Percentiles rank a stretch among this genome's conserved stretches.
Evolutionary conservation across 2,888 invertebrate genomes (phyloP).

Genomic region (Eupithecia subumbrata): DNA sequence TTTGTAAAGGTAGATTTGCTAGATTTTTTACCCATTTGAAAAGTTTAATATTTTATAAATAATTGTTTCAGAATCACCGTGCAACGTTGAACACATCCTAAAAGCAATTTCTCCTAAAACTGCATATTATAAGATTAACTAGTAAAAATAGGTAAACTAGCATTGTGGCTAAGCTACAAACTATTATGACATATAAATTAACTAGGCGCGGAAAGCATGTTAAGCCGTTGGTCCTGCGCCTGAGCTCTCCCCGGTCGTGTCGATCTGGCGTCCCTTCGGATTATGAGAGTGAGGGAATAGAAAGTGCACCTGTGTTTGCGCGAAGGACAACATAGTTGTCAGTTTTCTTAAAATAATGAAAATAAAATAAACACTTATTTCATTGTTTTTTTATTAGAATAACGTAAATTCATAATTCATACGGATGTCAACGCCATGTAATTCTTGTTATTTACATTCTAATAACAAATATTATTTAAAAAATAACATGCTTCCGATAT

Average conservation of each 20-base stretch:
- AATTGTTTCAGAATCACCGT: constrained; percentile 73
- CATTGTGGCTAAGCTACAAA: too few relatives aligned
- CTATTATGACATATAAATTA: too few relatives aligned
- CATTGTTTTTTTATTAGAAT: constrained; percentile 23
- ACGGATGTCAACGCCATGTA: neutral
- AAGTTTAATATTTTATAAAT: neutral
- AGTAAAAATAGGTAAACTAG: too few relatives aligned
- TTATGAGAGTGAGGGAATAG: too few relatives aligned
- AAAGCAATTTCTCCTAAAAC: constrained; percentile 66
- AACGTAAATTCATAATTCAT: constrained; percentile 37
- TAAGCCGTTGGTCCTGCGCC: too few relatives aligned
- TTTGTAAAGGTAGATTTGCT: neutral
- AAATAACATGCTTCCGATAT: neutral
- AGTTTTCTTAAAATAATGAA: too few relatives aligned
- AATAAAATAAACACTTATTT: too few relatives aligned
- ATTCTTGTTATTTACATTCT: constrained; percentile 28
- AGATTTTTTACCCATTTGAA: neutral
- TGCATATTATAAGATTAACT: constrained; percentile 59
- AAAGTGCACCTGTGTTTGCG: too few relatives aligned
- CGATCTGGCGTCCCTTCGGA: too few relatives aligned
- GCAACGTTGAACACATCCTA: constrained; percentile 75
- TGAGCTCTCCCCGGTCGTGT: too few relatives aligned
- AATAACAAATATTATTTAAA: constrained; percentile 7
- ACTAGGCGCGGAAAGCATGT: too few relatives aligned
- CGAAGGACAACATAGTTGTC: too few relatives aligned